A percentile compares a stretch with the other conserved stretches of the same genome.
Conservation (phyloP, 1,140 invertebrate species). For the Lasioglossum baleicum region DNA sequence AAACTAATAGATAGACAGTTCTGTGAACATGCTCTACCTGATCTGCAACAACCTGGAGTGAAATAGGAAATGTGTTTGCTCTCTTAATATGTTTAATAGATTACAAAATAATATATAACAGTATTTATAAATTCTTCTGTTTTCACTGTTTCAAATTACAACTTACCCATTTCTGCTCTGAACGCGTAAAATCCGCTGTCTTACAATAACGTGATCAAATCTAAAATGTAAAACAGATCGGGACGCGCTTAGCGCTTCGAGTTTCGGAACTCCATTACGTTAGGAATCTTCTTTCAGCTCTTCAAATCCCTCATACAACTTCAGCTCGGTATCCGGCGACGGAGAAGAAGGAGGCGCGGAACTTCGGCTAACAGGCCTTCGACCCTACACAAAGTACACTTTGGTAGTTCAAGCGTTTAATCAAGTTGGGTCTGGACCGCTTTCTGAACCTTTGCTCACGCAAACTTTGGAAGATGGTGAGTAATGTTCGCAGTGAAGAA, state of each 20-base stretch:
- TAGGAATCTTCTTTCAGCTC: constrained; percentile 66
- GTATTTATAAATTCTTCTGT: no score
- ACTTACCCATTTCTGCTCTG: no score
- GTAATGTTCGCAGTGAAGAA: constrained; percentile 32
- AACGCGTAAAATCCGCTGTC: no score
- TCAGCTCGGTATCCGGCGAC: constrained; percentile 85
- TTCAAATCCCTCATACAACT: constrained; percentile 82
- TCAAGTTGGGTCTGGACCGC: constrained; percentile 89
- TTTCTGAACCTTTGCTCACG: constrained; percentile 86
- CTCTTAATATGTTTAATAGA: no score
- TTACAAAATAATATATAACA: no score
- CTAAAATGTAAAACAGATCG: constrained; percentile 17
- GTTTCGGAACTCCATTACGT: constrained; percentile 23
- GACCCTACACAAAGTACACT: constrained; percentile 89
- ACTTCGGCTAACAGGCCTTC: constrained; percentile 83
- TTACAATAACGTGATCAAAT: neutral
- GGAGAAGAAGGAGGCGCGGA: constrained; percentile 85
- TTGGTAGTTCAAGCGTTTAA: constrained; percentile 93
- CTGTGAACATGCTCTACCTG: no score
- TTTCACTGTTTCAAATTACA: no score
- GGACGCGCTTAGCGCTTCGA: neutral
- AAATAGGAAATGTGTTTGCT: no score
- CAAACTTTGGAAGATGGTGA: constrained; percentile 92
- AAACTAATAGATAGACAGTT: no score
- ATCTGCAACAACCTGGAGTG: no score